Percentiles rank a stretch among this genome's conserved stretches.
Conservation (phyloP, 2,113 vertebrate genomes). For the Osmerus mordax region DNA sequence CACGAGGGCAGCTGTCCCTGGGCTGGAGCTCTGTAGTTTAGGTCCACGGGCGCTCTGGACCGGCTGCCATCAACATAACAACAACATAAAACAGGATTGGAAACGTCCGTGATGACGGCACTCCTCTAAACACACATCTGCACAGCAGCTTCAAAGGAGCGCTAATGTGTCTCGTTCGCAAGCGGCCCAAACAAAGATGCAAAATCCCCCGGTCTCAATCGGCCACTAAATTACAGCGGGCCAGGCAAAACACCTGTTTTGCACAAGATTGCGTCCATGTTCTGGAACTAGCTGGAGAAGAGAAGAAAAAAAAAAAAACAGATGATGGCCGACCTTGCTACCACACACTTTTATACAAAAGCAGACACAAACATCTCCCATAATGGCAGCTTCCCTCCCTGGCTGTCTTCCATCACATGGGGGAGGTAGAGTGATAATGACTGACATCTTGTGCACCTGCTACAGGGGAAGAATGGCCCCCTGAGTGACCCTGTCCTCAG, state of each 20-base stretch:
- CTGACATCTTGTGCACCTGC: slow-evolving; percentile 44
- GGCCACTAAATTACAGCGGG: not conserved
- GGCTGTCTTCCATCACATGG: not conserved
- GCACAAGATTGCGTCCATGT: slow-evolving; percentile 18
- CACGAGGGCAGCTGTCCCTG: slow-evolving; percentile 20
- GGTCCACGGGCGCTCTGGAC: slow-evolving; percentile 23
- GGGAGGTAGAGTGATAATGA: slow-evolving; percentile 20
- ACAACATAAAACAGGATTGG: slow-evolving; percentile 46
- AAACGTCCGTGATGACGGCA: slow-evolving; percentile 40
- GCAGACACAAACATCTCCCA: slow-evolving; percentile 5
- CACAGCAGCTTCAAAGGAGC: slow-evolving; percentile 30
- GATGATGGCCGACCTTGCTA: not conserved
- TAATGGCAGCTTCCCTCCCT: slow-evolving; percentile 7
- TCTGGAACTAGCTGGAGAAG: slow-evolving; percentile 9
- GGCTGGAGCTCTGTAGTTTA: slow-evolving; percentile 2
- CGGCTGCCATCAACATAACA: slow-evolving; percentile 45
- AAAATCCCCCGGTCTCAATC: slow-evolving; percentile 30
- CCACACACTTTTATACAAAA: slow-evolving; percentile 11
- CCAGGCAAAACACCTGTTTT: slow-evolving; percentile 19
- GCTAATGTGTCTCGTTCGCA: slow-evolving; percentile 37
- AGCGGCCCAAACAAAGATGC: slow-evolving; percentile 26
- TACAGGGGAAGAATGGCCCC: slow-evolving; percentile 18
- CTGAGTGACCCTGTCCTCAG: slow-evolving; percentile 19
- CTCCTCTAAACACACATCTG: slow-evolving; percentile 31
- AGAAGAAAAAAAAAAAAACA: slow-evolving; percentile 1